A percentile compares a stretch with the other conserved stretches of the same genome.
Conservation (phyloP, 2,113 vertebrate species). For the Strix uralensis region DNA sequence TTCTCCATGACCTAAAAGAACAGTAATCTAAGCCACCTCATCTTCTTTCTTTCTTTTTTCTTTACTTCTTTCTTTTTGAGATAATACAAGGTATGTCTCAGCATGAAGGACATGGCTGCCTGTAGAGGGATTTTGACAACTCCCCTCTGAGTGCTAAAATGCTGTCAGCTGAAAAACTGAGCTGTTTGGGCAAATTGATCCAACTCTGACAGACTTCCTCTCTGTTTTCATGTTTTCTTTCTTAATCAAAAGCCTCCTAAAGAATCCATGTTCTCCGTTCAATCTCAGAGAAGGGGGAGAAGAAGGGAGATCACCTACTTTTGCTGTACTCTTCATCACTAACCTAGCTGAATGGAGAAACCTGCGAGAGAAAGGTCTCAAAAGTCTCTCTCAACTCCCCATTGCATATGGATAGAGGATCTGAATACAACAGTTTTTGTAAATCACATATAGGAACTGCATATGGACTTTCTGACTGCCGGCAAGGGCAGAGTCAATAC, state of each 20-base stretch:
- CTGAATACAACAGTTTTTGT: not conserved
- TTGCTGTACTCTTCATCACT: not conserved
- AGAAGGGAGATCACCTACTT: not conserved
- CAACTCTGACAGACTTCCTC: constrained; percentile 57
- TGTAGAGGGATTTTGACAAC: constrained; percentile 69
- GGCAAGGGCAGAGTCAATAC: not conserved
- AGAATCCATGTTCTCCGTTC: not conserved
- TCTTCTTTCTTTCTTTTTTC: not conserved
- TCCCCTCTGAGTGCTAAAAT: constrained; percentile 67
- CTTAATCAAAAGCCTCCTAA: constrained; percentile 57
- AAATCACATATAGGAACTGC: not conserved
- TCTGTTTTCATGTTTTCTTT: constrained; percentile 47
- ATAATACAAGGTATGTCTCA: constrained; percentile 46
- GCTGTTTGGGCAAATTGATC: constrained; percentile 57
- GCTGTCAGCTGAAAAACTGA: constrained; percentile 57
- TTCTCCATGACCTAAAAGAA: not conserved
- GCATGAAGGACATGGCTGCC: constrained; percentile 51
- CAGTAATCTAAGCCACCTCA: constrained; percentile 3
- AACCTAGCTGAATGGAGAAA: not conserved
- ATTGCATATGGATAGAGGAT: accelerated
- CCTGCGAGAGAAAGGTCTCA: not conserved
- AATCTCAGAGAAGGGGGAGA: not conserved
- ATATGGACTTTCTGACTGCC: not conserved
- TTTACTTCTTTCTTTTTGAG: not conserved
- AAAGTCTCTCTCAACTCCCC: not conserved